Evolutionary conservation across 2,113 vertebrate species (phyloP).

Genomic region (Calyptomena viridis): DNA sequence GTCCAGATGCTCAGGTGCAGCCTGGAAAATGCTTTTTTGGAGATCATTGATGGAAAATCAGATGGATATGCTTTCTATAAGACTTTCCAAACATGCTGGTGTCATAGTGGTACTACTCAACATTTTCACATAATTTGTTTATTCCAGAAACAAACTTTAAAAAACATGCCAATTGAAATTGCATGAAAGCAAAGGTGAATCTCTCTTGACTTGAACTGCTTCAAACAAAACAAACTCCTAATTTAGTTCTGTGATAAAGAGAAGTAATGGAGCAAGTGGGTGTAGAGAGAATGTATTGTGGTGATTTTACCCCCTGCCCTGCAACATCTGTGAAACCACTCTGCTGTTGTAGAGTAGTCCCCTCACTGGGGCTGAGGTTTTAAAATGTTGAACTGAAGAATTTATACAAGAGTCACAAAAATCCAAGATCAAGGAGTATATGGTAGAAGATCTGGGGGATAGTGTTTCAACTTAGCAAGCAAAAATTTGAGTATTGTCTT

Average conservation of each 20-base stretch:
- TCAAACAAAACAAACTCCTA: background rate
- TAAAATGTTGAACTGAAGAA: background rate
- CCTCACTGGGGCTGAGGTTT: background rate
- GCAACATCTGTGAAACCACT: background rate
- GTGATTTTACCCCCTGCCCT: background rate
- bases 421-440: background rate
- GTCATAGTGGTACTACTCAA: background rate
- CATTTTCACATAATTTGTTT: background rate
- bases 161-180: background rate
- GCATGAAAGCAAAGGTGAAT: background rate
- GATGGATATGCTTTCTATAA: background rate
- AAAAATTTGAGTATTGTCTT: background rate
- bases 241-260: background rate
- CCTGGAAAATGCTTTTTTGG: background rate
- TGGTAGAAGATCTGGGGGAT: background rate
- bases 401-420: background rate
- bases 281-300: background rate
- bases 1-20: background rate
- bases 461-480: fast-evolving
- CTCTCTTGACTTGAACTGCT: background rate
- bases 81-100: background rate
- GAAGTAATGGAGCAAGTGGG: background rate
- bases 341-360: background rate
- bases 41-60: background rate
- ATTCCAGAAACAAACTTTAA: background rate